Conservation (phyloP, 2,888 invertebrate species). For the Laothoe populi region DNA sequence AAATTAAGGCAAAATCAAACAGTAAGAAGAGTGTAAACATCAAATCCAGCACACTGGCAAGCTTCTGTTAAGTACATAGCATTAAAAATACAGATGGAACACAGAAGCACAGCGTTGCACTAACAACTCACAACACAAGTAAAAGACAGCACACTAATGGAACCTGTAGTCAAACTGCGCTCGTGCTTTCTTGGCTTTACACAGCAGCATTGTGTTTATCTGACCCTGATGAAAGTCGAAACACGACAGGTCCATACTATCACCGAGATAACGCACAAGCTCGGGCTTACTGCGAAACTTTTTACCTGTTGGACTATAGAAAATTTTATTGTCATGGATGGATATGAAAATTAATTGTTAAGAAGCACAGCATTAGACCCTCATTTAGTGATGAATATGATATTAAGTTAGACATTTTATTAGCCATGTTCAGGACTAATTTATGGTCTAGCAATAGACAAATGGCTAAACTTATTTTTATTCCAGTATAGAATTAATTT, state of each 20-base stretch:
- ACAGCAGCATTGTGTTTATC: conserved; percentile 88
- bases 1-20: conserved; percentile 10
- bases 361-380: conserved; percentile 50
- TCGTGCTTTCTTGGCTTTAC: conserved; percentile 89
- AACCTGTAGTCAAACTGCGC: conserved; percentile 89
- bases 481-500: too few species aligned
- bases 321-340: conserved; percentile 53
- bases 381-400: conserved; percentile 60
- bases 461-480: background rate
- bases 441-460: conserved; percentile 1
- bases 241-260: conserved; percentile 90
- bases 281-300: conserved; percentile 93
- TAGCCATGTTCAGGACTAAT: conserved; percentile 41
- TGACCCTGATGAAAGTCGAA: conserved; percentile 94
- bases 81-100: conserved; percentile 60
- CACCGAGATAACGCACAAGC: conserved; percentile 90
- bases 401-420: conserved; percentile 50
- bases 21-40: conserved; percentile 33
- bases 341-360: conserved; percentile 37
- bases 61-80: conserved; percentile 49
- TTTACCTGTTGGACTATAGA: conserved; percentile 91
- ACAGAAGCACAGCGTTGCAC: conserved; percentile 76
- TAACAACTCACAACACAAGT: conserved; percentile 81
- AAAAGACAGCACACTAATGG: conserved; percentile 70
- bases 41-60: conserved; percentile 54